phyloP scores from a whole-genome alignment of 2,113 vertebrate species.

The Cariama cristata region DNA sequence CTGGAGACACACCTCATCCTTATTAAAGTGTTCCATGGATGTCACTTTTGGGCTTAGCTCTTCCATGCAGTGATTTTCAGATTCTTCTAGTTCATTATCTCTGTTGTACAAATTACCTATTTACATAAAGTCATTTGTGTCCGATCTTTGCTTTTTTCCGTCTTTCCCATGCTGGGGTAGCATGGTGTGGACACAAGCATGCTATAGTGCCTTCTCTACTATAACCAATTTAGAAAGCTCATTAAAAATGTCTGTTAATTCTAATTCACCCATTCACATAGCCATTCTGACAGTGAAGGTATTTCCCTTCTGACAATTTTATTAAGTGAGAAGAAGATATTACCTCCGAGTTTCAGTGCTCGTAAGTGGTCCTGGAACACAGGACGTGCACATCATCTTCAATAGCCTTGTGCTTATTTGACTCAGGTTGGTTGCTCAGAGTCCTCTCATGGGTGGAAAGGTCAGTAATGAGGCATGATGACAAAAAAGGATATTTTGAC shows the following conservation, averaged over 20 bases:
- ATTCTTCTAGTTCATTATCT: conserved; percentile 46
- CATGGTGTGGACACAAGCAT: not conserved
- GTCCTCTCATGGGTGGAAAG: not conserved
- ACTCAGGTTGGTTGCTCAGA: not conserved
- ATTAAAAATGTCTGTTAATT: conserved; percentile 27
- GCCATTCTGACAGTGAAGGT: conserved; percentile 42
- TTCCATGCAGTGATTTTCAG: conserved; percentile 38
- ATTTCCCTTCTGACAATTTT: conserved; percentile 40
- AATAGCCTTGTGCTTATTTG: not conserved
- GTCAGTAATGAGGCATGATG: not conserved
- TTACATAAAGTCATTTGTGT: not conserved
- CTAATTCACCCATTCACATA: conserved; percentile 42
- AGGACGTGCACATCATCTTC: not conserved
- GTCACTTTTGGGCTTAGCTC: conserved; percentile 14
- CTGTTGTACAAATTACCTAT: conserved; percentile 9
- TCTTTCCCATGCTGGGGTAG: not conserved
- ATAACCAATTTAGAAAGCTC: not conserved
- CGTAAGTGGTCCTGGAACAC: not conserved
- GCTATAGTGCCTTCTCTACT: not conserved
- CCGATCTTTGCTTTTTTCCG: not conserved
- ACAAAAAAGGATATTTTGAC: not conserved
- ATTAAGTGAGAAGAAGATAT: not conserved
- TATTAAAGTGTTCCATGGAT: not conserved
- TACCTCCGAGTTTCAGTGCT: not conserved
- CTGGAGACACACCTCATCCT: not conserved